A percentile compares a stretch with the other conserved stretches of the same genome.
Conservation (phyloP, 2,113 vertebrate genomes). For the Jaculus jaculus region DNA sequence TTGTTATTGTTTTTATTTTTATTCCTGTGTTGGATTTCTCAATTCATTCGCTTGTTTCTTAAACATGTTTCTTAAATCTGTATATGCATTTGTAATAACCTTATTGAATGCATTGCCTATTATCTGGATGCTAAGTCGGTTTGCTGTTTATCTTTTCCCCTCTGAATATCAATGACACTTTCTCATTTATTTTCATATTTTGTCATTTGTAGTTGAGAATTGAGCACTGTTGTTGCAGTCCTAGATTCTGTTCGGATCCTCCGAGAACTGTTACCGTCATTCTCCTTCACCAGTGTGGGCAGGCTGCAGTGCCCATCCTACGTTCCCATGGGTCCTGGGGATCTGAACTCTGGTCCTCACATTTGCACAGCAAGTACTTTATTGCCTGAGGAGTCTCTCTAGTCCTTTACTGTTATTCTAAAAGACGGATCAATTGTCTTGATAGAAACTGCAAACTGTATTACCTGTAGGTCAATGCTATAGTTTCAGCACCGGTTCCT, state of each 20-base stretch:
- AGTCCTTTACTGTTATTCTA: neutral
- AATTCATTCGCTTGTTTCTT: neutral
- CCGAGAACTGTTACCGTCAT: neutral
- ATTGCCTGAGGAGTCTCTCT: too few species aligned
- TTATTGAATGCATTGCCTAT: neutral
- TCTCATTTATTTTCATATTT: neutral
- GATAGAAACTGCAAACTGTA: neutral
- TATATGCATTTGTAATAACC: neutral
- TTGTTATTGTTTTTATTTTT: neutral
- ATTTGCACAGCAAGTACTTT: too few species aligned
- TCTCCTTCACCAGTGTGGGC: too few species aligned
- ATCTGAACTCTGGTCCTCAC: too few species aligned
- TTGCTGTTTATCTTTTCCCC: neutral
- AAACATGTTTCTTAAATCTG: neutral
- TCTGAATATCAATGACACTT: neutral
- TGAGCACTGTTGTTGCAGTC: neutral
- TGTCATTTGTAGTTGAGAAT: constrained; percentile 2
- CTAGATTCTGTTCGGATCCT: constrained; percentile 30
- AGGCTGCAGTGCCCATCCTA: too few species aligned
- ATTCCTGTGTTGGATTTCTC: neutral
- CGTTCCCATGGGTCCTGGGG: too few species aligned
- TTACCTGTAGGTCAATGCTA: neutral
- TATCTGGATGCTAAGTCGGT: neutral
- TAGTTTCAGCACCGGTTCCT: neutral
- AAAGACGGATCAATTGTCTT: neutral